Evolutionary conservation across 2,797 vertebrate species (phyloP).

Genomic region (Distichodus sexfasciatus): DNA sequence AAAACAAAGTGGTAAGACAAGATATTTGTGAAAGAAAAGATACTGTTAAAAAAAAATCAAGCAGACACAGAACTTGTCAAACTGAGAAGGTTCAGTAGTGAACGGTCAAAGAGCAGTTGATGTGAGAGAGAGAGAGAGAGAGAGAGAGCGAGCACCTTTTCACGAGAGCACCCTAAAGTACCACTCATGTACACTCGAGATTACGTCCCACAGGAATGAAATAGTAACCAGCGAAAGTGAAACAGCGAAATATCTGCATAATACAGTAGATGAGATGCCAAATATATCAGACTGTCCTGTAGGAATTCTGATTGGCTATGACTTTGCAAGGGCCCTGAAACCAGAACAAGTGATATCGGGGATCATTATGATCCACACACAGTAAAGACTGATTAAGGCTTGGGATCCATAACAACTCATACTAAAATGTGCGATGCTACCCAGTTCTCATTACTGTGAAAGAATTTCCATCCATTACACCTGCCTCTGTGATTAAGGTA

Average conservation of each 20-base stretch:
- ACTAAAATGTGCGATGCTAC: neutral
- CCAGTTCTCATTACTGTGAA: slow-evolving; percentile 12
- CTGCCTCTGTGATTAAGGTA: slow-evolving; percentile 4
- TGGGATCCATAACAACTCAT: neutral
- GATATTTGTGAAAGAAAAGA: slow-evolving; percentile 1
- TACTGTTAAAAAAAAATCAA: slow-evolving; percentile 21
- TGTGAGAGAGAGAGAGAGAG: slow-evolving; percentile 25
- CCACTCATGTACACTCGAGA: too few relatives aligned
- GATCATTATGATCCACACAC: slow-evolving; percentile 22
- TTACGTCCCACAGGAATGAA: slow-evolving; percentile 28
- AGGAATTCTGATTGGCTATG: slow-evolving; percentile 41
- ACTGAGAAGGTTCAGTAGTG: slow-evolving; percentile 28
- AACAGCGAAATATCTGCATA: slow-evolving; percentile 22
- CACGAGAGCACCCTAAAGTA: slow-evolving; percentile 25
- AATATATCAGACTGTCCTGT: slow-evolving; percentile 23
- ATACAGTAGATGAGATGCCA: slow-evolving; percentile 24
- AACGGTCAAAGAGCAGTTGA: slow-evolving; percentile 23
- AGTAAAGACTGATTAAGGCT: slow-evolving; percentile 14
- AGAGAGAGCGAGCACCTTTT: slow-evolving; percentile 21
- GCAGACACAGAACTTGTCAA: slow-evolving; percentile 31
- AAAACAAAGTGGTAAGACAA: neutral
- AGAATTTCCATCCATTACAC: slow-evolving; percentile 18
- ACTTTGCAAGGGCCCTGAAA: slow-evolving; percentile 37
- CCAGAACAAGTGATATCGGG: slow-evolving; percentile 29
- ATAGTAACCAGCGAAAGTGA: slow-evolving; percentile 27